A percentile compares a stretch with the other conserved stretches of the same genome.
phyloP scores from a whole-genome alignment of 2,113 vertebrate species.

The Casuarius casuarius region DNA sequence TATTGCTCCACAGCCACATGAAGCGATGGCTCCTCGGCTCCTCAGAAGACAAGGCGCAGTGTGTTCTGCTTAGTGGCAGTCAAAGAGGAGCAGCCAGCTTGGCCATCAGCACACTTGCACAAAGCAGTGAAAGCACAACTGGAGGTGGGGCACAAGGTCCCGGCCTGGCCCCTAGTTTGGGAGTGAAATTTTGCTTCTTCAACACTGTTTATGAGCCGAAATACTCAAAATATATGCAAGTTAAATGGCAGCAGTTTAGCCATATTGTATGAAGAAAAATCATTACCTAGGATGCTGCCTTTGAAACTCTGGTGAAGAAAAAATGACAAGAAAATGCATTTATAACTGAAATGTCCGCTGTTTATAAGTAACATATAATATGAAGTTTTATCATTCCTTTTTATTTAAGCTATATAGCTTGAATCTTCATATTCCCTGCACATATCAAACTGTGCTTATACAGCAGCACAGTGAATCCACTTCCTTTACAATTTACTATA shows the following conservation, averaged over 20 bases:
- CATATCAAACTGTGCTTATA: neutral
- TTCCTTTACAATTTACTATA: slow-evolving; percentile 15
- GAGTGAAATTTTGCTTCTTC: neutral
- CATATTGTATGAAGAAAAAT: neutral
- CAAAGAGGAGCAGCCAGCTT: neutral
- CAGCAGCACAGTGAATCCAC: neutral
- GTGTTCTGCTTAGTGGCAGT: neutral
- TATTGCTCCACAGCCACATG: neutral
- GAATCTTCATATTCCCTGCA: neutral
- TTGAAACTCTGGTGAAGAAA: neutral
- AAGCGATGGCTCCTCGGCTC: neutral
- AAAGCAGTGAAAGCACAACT: neutral
- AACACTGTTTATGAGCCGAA: neutral
- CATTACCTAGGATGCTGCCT: neutral
- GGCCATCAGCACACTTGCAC: neutral
- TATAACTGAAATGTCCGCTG: neutral
- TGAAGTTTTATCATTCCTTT: neutral
- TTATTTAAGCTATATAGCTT: neutral
- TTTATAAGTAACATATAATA: neutral
- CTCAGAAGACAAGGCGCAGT: neutral
- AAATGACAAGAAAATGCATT: neutral
- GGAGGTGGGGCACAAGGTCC: neutral
- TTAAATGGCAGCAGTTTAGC: neutral
- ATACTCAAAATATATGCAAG: neutral
- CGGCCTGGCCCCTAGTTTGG: neutral